Percentiles rank a stretch among this genome's conserved stretches.
These are phyloP conservation scores for Hermetia illucens DNA, from an alignment of 1,140 invertebrate genomes.

Conservation along the genomic window DNA sequence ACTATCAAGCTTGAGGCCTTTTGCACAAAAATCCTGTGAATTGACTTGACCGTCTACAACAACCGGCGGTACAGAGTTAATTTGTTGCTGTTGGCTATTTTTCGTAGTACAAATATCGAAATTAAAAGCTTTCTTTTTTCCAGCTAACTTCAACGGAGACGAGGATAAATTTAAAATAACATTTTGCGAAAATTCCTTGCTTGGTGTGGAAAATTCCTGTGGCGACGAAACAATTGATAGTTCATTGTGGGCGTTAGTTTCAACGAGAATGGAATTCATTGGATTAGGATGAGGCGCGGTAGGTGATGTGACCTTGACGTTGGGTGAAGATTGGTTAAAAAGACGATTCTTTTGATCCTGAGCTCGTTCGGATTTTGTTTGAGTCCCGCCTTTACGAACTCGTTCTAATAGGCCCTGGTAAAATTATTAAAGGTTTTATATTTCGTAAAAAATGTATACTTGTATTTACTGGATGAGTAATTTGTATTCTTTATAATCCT, in stretches of 20 bases:
- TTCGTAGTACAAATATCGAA: background rate
- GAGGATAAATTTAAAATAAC: conserved; percentile 9
- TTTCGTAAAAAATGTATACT: background rate
- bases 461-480: no score
- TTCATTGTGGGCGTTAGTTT: background rate
- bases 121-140: conserved; percentile 1
- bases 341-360: conserved; percentile 34
- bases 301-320: no score
- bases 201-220: background rate
- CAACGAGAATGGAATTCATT: no score
- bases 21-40: no score
- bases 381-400: conserved; percentile 34
- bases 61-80: no score
- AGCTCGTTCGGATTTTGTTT: conserved; percentile 38
- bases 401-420: conserved; percentile 39
- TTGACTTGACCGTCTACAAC: no score
- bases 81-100: conserved; percentile 1
- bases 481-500: background rate
- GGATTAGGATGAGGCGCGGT: no score
- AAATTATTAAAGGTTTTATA: background rate
- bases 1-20: no score
- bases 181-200: conserved; percentile 8
- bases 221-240: background rate
- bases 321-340: conserved; percentile 6
- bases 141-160: conserved; percentile 7